Conservation (phyloP, 2,113 vertebrate species). For the Ariopsis seemanni region DNA sequence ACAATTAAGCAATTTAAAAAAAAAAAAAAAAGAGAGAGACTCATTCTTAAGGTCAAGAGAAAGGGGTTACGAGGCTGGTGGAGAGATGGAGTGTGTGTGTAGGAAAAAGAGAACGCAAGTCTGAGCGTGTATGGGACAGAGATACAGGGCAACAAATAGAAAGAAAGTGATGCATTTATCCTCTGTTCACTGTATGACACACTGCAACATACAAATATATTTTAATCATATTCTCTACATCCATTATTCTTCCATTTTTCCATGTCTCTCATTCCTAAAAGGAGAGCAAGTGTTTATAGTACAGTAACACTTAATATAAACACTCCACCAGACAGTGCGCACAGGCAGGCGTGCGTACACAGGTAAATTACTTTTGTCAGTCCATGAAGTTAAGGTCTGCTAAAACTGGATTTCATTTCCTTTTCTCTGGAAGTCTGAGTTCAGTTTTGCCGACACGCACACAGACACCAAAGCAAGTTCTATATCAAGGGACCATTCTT, state of each 20-base stretch:
- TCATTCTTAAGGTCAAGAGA: neutral
- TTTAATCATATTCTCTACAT: neutral
- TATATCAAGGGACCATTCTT: too few species aligned
- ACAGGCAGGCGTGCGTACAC: neutral
- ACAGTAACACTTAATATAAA: slow-evolving; percentile 26
- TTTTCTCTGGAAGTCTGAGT: neutral
- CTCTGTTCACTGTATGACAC: neutral
- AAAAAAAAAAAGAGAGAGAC: neutral
- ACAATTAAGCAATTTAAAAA: neutral
- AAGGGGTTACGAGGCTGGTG: neutral
- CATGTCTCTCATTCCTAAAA: neutral
- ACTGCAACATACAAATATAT: neutral
- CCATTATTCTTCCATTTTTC: neutral
- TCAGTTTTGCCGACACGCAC: neutral
- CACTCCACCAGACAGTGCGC: neutral
- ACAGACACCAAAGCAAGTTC: neutral
- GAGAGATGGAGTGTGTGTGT: neutral
- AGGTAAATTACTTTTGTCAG: neutral
- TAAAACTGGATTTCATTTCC: neutral
- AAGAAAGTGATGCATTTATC: slow-evolving; percentile 13
- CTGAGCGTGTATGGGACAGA: neutral
- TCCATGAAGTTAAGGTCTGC: neutral
- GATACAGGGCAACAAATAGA: neutral
- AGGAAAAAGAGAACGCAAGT: neutral
- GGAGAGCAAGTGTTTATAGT: slow-evolving; percentile 24